Evolutionary conservation across 2,888 invertebrate genomes (phyloP), one percentile per base, ranked within the genome.

Genomic region (Orthosia gothica): DNA sequence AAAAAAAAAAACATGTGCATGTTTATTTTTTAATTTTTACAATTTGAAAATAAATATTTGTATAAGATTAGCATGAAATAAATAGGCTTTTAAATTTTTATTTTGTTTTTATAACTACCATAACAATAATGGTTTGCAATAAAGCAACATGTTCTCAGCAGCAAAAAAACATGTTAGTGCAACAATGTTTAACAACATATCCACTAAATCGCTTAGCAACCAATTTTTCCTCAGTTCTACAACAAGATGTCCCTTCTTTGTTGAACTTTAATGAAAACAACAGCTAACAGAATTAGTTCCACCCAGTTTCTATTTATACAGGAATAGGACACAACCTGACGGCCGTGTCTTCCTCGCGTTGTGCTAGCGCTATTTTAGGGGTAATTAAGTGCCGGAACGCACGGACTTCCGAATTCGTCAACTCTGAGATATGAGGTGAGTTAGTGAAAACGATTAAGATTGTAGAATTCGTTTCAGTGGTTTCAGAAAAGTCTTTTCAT

Each of bases 301-400:
- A 84, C 79, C 85, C 71, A 88, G 78, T 84, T 87, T 83, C 87
- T 84, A 87, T 86, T 79, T 78, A 85, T 82, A 85, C 55, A 61
- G 69, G 72, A 70, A 82, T 85, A 47, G 81, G 81, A 79, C 76
- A 70, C 79, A 72, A 71, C 65, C 71, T 76, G 77, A 73, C 70
- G 72, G 76, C 57, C 76, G 45, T 45, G 72, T 75, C 74, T 84
- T 79, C 81, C 59, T 75, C 40, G 61, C 61, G 59, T 54, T 40
- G 76, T 47, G 79, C 57, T 40, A 49, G 52, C 15, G 75, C 76
- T 87, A 86, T 88, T 86, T 88, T 79, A 64, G 75, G 61, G 66
- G 62, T 84, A 83, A 84, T 86, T 84, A 79, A 78, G 71, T 76
- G 82, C 75, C 77, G 82, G 82, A 83, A 83, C 63, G 52, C 52